Evolutionary conservation across 1,140 invertebrate species (phyloP).

Genomic region (Macrotrachela quadricornifera): DNA sequence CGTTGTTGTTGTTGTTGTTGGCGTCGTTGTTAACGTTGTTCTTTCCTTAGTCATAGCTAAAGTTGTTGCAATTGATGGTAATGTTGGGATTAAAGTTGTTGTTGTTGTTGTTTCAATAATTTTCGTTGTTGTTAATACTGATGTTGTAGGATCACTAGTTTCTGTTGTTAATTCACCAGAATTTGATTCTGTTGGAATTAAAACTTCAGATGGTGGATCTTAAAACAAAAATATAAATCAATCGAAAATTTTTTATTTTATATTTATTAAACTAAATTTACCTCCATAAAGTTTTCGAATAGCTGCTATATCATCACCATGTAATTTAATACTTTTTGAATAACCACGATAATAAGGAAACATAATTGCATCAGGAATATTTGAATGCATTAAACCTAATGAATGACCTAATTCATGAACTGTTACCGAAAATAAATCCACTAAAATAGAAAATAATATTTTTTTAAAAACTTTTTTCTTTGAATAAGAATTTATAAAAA

Average conservation of each 20-base stretch:
- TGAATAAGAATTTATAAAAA: too few relatives aligned
- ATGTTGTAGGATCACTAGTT: too few relatives aligned
- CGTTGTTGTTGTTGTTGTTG: neutral
- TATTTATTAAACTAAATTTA: neutral
- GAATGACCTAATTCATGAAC: conserved; percentile 85
- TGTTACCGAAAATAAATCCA: conserved; percentile 59
- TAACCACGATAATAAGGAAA: conserved; percentile 80
- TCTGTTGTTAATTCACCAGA: too few relatives aligned
- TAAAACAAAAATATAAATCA: too few relatives aligned
- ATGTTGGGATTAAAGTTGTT: neutral
- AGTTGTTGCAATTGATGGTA: neutral
- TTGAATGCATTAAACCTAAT: conserved; percentile 67
- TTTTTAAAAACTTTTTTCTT: neutral
- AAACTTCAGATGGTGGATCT: too few relatives aligned
- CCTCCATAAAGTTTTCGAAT: conserved; percentile 41
- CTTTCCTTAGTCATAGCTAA: neutral
- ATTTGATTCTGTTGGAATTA: too few relatives aligned
- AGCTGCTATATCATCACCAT: conserved; percentile 61
- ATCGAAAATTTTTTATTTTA: too few relatives aligned
- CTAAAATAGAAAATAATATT: conserved; percentile 14
- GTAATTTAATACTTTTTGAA: conserved; percentile 48
- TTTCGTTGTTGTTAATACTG: too few relatives aligned
- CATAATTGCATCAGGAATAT: conserved; percentile 67
- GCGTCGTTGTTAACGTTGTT: neutral
- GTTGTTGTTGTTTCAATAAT: too few relatives aligned